These are phyloP conservation scores for Drosophila colorata DNA, from an alignment of 2,888 invertebrate species.

Conservation along the genomic window DNA sequence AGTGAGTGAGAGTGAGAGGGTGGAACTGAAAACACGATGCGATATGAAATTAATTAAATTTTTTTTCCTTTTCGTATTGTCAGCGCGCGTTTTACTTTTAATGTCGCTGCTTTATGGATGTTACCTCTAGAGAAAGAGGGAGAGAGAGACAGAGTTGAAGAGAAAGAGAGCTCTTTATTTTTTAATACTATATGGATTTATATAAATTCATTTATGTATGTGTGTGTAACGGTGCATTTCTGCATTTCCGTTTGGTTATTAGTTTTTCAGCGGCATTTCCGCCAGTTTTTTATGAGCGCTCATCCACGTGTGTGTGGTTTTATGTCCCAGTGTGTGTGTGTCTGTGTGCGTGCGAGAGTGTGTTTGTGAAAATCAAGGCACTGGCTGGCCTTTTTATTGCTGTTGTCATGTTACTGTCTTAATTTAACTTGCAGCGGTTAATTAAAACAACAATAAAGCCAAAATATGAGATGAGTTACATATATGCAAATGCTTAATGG, in stretches of 20 bases:
- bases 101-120: constrained; percentile 78
- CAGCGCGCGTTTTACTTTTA: constrained; percentile 63
- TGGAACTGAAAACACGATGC: constrained; percentile 43
- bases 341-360: constrained; percentile 17
- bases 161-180: constrained; percentile 9
- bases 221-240: constrained; percentile 43
- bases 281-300: constrained; percentile 60
- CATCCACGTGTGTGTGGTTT: constrained; percentile 24
- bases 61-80: constrained; percentile 51
- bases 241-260: constrained; percentile 81
- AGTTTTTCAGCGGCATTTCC: constrained; percentile 74
- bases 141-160: not conserved
- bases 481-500: constrained; percentile 25
- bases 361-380: constrained; percentile 40
- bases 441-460: constrained; percentile 64
- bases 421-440: constrained; percentile 74
- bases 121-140: constrained; percentile 49
- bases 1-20: not conserved
- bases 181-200: constrained; percentile 7
- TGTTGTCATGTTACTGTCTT: constrained; percentile 74
- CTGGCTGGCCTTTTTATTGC: constrained; percentile 28
- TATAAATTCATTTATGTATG: not conserved
- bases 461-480: constrained; percentile 22
- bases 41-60: constrained; percentile 80
- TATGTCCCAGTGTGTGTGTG: constrained; percentile 16